phyloP scores from a whole-genome alignment of 2,888 invertebrate species.

The Brenthis ino region DNA sequence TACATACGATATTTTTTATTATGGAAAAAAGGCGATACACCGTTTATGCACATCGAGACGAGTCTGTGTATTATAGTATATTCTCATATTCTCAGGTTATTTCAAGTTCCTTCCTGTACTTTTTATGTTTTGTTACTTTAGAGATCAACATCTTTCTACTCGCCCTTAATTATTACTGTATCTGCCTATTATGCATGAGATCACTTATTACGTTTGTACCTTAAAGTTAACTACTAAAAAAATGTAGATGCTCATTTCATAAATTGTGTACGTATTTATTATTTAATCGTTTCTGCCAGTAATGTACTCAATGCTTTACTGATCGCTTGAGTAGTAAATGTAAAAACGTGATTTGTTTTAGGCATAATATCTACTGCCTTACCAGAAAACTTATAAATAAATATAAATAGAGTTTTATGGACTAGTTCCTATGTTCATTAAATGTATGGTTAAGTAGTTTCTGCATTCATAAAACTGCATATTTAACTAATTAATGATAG shows the following conservation, averaged over 20 bases:
- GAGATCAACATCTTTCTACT: no score
- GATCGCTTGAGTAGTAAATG: not conserved
- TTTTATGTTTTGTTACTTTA: not conserved
- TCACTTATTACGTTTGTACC: no score
- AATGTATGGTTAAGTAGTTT: no score
- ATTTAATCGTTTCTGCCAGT: not conserved
- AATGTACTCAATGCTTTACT: not conserved
- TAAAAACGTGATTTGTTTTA: not conserved
- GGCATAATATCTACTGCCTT: no score
- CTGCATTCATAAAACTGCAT: no score
- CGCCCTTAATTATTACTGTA: no score
- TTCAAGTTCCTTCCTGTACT: not conserved
- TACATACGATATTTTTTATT: constrained; percentile 10
- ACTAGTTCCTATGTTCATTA: no score
- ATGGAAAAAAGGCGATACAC: constrained; percentile 15
- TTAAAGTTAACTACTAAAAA: no score
- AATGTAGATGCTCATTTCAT: no score
- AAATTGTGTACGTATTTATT: no score
- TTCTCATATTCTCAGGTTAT: not conserved
- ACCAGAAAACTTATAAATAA: constrained; percentile 9
- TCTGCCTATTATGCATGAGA: no score
- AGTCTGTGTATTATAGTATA: constrained; percentile 9
- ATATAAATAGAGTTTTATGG: not conserved
- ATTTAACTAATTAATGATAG: no score
- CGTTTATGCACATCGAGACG: constrained; percentile 24